Base-by-base conservation (phyloP, 2,113 vertebrate species). In the Cochlearius cochlearius region DNA sequence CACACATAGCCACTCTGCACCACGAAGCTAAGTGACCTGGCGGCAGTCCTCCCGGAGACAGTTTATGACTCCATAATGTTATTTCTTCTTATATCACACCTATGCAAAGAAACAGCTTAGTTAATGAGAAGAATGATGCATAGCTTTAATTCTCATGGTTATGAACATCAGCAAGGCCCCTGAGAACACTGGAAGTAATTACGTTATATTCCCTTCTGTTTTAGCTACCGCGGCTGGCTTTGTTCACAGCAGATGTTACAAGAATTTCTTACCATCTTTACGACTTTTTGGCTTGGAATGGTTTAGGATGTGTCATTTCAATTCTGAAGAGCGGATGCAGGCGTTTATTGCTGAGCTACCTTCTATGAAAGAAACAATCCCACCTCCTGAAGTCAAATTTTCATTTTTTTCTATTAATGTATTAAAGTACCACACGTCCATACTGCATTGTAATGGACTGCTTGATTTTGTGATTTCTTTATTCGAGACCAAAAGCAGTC, bases 101-200 rank as follows among this genome's bases (percentile, higher is more conserved):
- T 92, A 49, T 91, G 64, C 52, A 91, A 86, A 84, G n/a, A 69
- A 78, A 6, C 69, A 66, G 41, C 23, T 88, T 58, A 76, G 45
- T 69, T 96, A 92, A 87, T 71, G 26, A 76, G 38, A 45, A 91
- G 43, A 39, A n/a, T 45, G 67, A 86, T 74, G 50, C 38, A 69
- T 36, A 39, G 50, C 74, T 90, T 94, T 87, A 73, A 89, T 95
- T 92, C 32, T 89, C 23, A 38, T 5, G 10, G 38, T 73, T 91
- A 58, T 8, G 80, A 47, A n/a, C 68, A 50, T 36, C 38, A 91
- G 49, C 34, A 59, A 69, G 53, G 62, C 49, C 45, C 76, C 18
- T 34, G 91, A 94, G 86, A 92, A 73, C 39, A 59, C 18, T 69
- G 69, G 64, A 75, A 91, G 66, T 87, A 94, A 89, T 96, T 71